Evolutionary conservation across 2,888 invertebrate species (phyloP), one percentile per base, ranked within the genome.

Genomic region (Amiota mariae): DNA sequence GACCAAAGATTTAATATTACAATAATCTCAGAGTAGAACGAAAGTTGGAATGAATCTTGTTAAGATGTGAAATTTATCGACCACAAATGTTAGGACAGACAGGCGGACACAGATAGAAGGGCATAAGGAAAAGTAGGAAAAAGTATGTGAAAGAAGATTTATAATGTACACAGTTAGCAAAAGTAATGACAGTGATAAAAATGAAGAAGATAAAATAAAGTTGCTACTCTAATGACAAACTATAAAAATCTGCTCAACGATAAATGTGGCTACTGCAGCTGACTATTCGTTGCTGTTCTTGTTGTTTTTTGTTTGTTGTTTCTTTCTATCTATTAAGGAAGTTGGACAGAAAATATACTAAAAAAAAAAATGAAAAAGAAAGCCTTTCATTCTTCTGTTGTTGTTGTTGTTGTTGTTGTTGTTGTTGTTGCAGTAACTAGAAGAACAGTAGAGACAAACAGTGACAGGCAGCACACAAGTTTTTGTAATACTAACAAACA

Each of bases 171-270:
- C 46, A 57, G 66, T 72, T 56, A 72, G 66, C 61, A 49, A 48
- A 61, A 48, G 59, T 56, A 71, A 63, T 63, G 63, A 63, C 63
- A 72, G 66, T 66, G 72, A 72, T 64, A 72, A 66, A 72, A 72
- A 72, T 66, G 64, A 66, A 47, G 72, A 66, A 47, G 72, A 66
- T 64, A 64, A 72, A 72, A 66, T 72, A 72, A 72, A 72, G 72
- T 72, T 72, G 72, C 46, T 68, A 49, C 67, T 66, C 64, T 72
- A 72, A 72, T 72, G 66, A 72, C 72, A 72, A 72, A 64, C 72
- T 56, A 66, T 66, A 71, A 71, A 71, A 71, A 61, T 56, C 72
- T 56, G 51, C 64, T 64, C 48, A 66, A 66, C 72, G 72, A 66
- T 64, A 72, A 72, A 66, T 66, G 66, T 66, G n/a, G 64, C 72